Evolutionary conservation across 2,888 invertebrate genomes (phyloP), one percentile per base, ranked within the genome.

Genomic region (Leptopilina myrica): DNA sequence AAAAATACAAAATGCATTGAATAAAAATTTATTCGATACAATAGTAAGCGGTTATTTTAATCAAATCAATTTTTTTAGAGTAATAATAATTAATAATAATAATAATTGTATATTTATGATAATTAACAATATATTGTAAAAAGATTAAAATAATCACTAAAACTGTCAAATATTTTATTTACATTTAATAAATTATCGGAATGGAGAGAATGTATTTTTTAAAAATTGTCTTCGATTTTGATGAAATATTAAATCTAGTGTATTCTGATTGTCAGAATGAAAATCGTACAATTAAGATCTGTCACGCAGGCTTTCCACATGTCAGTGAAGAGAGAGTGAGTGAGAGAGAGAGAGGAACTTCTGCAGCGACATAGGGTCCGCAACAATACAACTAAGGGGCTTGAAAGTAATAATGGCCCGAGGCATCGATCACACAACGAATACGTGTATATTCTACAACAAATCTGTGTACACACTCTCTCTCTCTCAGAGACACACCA

Each of bases 211-310:
- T 33, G 3, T 4, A 62, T 62, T 62, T 20, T 62, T 3, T 0
- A 15, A 20, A 5, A 59, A n/a, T 15, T 59, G 59, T 59, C n/a
- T 59, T 59, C 8, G 49, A 9, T 69, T 12, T 26, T 49, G 3
- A 20, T 67, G 5, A 73, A 40, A 56, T n/a, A 26, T 11, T 69
- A 20, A 53, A 49, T 26, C 5, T 5, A 69, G 69, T 73, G 33
- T 20, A 46, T 69, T 69, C 7, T n/a, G 14, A 73, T 53, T 53
- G 83, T 84, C 81, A 76, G 81, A 33, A 80, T 83, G 77, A 85
- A 87, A 88, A 88, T 89, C 85, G 89, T 89, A 86, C 90, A 90
- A 89, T 89, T 89, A 89, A 85, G 86, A 89, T 90, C 89, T 88
- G 90, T 89, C 89, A 89, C 89, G 90, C 88, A 88, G 87, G 56